phyloP scores from a whole-genome alignment of 1,140 invertebrate genomes.

The Cydia amplana region DNA sequence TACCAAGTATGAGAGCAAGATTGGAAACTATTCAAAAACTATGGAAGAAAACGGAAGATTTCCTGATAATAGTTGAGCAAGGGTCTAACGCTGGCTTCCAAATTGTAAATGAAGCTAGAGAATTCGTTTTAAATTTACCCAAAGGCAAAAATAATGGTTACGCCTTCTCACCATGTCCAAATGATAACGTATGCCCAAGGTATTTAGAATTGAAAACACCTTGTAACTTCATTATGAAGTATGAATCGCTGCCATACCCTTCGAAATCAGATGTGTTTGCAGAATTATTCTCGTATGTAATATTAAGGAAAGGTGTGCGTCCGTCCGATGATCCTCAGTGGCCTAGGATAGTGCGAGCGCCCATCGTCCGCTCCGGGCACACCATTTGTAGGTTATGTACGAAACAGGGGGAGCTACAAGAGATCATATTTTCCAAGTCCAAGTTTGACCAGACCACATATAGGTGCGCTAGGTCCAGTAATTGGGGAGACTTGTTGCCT shows the following conservation, averaged over 20 bases:
- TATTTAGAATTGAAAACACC: slow-evolving; percentile 82
- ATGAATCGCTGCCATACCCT: slow-evolving; percentile 80
- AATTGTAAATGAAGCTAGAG: slow-evolving; percentile 87
- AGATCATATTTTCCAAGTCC: slow-evolving; percentile 86
- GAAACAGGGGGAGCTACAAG: slow-evolving; percentile 85
- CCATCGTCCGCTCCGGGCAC: slow-evolving; percentile 84
- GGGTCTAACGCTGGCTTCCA: slow-evolving; percentile 90
- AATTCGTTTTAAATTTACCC: slow-evolving; percentile 83
- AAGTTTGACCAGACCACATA: slow-evolving; percentile 87
- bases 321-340: slow-evolving; percentile 81
- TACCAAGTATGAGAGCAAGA: slow-evolving; percentile 83
- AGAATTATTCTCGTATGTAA: slow-evolving; percentile 87
- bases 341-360: slow-evolving; percentile 88
- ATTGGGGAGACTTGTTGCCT: slow-evolving; percentile 88
- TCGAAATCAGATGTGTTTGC: slow-evolving; percentile 61
- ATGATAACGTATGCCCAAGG: slow-evolving; percentile 87
- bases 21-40: slow-evolving; percentile 87
- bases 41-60: slow-evolving; percentile 92
- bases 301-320: slow-evolving; percentile 88
- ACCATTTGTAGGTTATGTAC: slow-evolving; percentile 90
- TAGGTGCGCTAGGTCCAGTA: slow-evolving; percentile 83
- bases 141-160: slow-evolving; percentile 76
- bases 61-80: slow-evolving; percentile 91
- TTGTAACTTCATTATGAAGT: slow-evolving; percentile 88
- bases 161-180: slow-evolving; percentile 92